Evolutionary conservation across 2,888 invertebrate genomes (phyloP), one percentile per base, ranked within the genome.

Genomic region (Caenorhabditis parvicauda): DNA sequence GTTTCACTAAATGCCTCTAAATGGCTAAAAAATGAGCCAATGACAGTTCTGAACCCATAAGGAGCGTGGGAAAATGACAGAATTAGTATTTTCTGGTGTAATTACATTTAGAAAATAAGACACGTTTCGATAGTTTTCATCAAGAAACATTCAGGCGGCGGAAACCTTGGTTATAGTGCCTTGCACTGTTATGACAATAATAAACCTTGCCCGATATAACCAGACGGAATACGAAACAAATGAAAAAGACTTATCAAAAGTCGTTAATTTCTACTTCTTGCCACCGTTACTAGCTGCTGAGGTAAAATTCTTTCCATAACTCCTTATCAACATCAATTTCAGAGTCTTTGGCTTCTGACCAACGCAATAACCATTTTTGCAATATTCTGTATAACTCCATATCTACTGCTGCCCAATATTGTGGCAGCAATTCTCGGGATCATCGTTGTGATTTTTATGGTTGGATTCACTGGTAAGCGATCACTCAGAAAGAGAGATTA

Each of bases 261-360:
- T 59, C 41, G 42, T 59, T n/a, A 41, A 37, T 0, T 59, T 41
- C 42, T 46, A 49, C 37, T 45, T 59, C 7, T 24, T 59, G 6
- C 12, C 47, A 3, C 59, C 59, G 0, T 47, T 59, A 37, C 51
- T 59, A 28, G 46, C 35, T 12, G 14, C 19, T 24, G 32, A 37
- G 17, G 19, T 38, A 47, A 24, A 21, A 21, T 48, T 28, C 17
- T 4, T 17, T 14, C 38, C 14, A 38, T 38, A 17, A 17, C 3
- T 4, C 38, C 38, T 4, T 14, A 39, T 39, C 17, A 39, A 39
- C 6, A 7, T 39, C 19, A 39, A 12, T 58, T 54, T n/a, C 50
- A 59, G 59, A 48, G 46, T 21, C 2, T 59, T 21, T 59, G 59
- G 59, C 54, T 59, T 4, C 14, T 50, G 2, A 37, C 54, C 25